These are phyloP conservation scores for Mohoua ochrocephala DNA, from an alignment of 2,113 vertebrate species.

Conservation along the genomic window DNA sequence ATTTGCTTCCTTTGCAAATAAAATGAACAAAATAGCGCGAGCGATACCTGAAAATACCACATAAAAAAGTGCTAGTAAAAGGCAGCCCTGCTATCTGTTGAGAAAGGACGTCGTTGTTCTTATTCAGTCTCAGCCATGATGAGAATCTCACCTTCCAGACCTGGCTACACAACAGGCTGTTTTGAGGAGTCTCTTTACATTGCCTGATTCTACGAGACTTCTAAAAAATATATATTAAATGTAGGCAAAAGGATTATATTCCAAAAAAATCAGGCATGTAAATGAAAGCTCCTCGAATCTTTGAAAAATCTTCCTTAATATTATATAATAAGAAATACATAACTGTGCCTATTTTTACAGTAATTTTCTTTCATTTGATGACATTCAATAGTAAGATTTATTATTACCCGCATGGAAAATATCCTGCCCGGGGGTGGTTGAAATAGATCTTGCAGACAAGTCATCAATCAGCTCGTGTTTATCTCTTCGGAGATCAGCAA, in stretches of 20 bases:
- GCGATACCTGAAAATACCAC: not conserved
- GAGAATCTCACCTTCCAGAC: conserved; percentile 1
- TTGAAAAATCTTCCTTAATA: conserved; percentile 16
- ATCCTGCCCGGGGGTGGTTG: conserved; percentile 54
- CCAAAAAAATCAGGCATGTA: not conserved
- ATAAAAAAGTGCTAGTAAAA: not conserved
- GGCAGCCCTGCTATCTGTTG: not conserved
- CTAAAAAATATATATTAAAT: not conserved
- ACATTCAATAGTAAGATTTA: conserved; percentile 57
- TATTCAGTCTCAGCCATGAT: not conserved
- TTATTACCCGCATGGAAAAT: conserved; percentile 56
- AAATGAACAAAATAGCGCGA: not conserved
- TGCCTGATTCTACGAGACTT: not conserved
- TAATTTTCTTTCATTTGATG: conserved; percentile 54
- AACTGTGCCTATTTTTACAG: conserved; percentile 47
- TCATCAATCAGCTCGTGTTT: conserved; percentile 55
- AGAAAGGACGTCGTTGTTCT: not conserved
- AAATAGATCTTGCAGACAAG: conserved; percentile 62
- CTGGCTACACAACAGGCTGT: not conserved
- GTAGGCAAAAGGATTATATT: not conserved
- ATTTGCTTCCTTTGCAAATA: conserved; percentile 52
- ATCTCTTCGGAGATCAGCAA: conserved; percentile 47
- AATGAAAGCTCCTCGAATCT: not conserved
- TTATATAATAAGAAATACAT: conserved; percentile 46
- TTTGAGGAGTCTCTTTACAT: not conserved